phyloP scores from a whole-genome alignment of 2,113 vertebrate species.

The Takifugu bimaculatus region DNA sequence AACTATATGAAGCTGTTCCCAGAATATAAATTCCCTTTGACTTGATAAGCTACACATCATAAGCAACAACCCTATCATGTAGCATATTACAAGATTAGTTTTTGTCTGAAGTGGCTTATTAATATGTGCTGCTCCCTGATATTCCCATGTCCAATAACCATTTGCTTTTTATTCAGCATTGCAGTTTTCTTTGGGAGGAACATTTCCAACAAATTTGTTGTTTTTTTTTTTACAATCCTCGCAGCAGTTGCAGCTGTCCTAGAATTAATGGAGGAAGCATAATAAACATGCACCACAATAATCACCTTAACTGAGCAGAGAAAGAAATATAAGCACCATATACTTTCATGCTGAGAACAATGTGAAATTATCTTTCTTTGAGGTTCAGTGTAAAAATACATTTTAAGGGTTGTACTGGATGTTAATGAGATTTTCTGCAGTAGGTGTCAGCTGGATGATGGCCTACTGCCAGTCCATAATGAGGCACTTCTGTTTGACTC shows the following conservation, averaged over 20 bases:
- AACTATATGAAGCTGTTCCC: too few relatives aligned
- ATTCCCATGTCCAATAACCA: too few relatives aligned
- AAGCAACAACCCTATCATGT: too few relatives aligned
- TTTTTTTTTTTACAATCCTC: slow-evolving; percentile 18
- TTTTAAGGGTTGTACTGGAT: slow-evolving; percentile 32
- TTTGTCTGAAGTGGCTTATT: too few relatives aligned
- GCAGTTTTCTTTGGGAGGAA: slow-evolving; percentile 14
- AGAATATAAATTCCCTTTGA: too few relatives aligned
- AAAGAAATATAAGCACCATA: slow-evolving; percentile 22
- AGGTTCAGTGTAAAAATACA: slow-evolving; percentile 7
- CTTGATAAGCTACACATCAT: too few relatives aligned
- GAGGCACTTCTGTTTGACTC: slow-evolving; percentile 36
- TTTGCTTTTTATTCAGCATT: slow-evolving; percentile 8
- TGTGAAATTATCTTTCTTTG: slow-evolving; percentile 14
- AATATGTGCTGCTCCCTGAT: too few relatives aligned
- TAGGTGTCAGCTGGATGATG: slow-evolving; percentile 41
- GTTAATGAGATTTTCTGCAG: slow-evolving; percentile 43
- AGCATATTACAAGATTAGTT: too few relatives aligned
- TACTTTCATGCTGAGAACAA: slow-evolving; percentile 18
- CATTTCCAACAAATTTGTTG: slow-evolving; percentile 24
- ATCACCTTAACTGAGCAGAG: neutral
- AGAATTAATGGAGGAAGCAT: slow-evolving; percentile 30
- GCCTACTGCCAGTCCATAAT: slow-evolving; percentile 53
- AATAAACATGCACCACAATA: slow-evolving; percentile 25
- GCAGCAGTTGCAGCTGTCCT: slow-evolving; percentile 17